A percentile compares a stretch with the other conserved stretches of the same genome.
Conservation (phyloP, 2,888 invertebrate species). For the Troglohyphantes excavatus region DNA sequence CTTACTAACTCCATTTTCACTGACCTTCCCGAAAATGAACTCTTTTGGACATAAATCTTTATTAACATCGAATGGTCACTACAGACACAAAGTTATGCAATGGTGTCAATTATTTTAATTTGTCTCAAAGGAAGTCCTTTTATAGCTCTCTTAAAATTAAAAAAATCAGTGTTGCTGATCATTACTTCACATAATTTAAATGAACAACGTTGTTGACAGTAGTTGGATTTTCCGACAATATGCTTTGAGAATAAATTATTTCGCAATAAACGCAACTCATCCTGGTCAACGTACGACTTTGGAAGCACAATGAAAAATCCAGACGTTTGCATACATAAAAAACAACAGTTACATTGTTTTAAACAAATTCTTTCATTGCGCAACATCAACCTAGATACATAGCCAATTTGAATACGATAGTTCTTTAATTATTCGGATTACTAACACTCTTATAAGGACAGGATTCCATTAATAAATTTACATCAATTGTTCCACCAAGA, state of each 20-base stretch:
- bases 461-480: background rate
- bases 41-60: too few relatives aligned
- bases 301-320: background rate
- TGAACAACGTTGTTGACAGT: too few relatives aligned
- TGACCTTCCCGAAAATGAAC: too few relatives aligned
- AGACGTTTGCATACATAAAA: background rate
- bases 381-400: constrained; percentile 7
- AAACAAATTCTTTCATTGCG: background rate
- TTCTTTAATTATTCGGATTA: background rate
- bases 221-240: background rate
- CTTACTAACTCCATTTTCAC: too few relatives aligned
- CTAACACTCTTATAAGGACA: background rate
- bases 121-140: too few relatives aligned
- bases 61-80: too few relatives aligned
- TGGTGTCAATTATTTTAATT: too few relatives aligned
- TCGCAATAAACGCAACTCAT: background rate
- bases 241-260: background rate
- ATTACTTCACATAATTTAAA: too few relatives aligned
- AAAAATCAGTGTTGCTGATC: too few relatives aligned
- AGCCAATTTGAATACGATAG: background rate
- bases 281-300: background rate
- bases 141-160: too few relatives aligned
- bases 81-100: too few relatives aligned
- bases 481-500: background rate
- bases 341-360: background rate